phyloP scores from a whole-genome alignment of 2,888 invertebrate genomes.

The Abrostola triplasia region DNA sequence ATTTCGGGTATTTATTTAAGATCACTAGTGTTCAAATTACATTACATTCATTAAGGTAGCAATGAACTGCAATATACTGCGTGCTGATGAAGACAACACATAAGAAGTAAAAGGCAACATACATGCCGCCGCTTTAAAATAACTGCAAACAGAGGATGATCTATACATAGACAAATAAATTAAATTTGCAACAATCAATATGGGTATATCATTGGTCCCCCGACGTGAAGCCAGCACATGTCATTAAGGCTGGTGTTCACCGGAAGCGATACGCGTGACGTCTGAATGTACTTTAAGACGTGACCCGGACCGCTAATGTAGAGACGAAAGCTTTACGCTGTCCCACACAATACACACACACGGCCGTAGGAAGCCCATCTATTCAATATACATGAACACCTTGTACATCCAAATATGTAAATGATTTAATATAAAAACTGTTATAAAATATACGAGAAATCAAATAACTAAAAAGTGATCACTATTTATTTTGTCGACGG shows the following conservation, averaged over 20 bases:
- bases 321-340: slow-evolving; percentile 61
- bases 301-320: slow-evolving; percentile 75
- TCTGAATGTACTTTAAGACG: slow-evolving; percentile 76
- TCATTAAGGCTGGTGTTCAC: slow-evolving; percentile 69
- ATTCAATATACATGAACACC: slow-evolving; percentile 37
- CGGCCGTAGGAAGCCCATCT: slow-evolving; percentile 46
- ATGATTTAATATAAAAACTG: slow-evolving; percentile 16
- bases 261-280: slow-evolving; percentile 84
- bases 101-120: slow-evolving; percentile 30
- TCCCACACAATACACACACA: slow-evolving; percentile 52
- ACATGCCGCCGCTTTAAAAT: slow-evolving; percentile 21
- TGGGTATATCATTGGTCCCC: slow-evolving; percentile 52
- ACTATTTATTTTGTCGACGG: slow-evolving; percentile 3
- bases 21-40: too few species aligned
- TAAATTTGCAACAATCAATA: slow-evolving; percentile 58
- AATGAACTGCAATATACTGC: too few species aligned
- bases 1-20: too few species aligned
- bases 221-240: slow-evolving; percentile 61
- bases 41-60: too few species aligned
- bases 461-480: slow-evolving; percentile 15
- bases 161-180: slow-evolving; percentile 30
- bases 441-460: slow-evolving; percentile 9
- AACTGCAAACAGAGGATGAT: slow-evolving; percentile 14
- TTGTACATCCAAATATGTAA: slow-evolving; percentile 39
- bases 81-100: too few species aligned